A percentile compares a stretch with the other conserved stretches of the same genome.
Conservation (phyloP, 37 sponge, comb jelly and placozoan species). For the Oscarella lobularis region DNA sequence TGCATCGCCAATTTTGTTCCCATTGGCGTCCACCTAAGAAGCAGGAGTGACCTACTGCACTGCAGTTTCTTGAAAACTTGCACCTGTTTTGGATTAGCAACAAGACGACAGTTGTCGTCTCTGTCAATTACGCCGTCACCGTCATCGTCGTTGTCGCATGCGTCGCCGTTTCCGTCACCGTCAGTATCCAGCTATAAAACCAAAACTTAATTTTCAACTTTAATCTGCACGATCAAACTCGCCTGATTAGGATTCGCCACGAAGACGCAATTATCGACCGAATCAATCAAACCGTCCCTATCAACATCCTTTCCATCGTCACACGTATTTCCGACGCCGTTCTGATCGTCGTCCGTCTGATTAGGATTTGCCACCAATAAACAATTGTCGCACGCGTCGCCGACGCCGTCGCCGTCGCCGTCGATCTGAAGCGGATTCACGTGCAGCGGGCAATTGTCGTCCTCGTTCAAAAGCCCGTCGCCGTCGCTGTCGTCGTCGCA, state of each 20-base stretch:
- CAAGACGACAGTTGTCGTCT: background rate
- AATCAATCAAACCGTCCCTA: conserved; percentile 29
- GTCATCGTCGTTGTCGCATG: conserved; percentile 78
- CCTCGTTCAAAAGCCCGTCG: conserved; percentile 44
- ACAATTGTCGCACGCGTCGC: conserved; percentile 6
- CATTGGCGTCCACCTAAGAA: conserved; percentile 29
- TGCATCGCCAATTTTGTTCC: conserved; percentile 63
- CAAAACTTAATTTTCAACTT: background rate
- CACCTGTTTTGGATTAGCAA: background rate
- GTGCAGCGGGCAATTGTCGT: conserved; percentile 43
- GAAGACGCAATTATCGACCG: conserved; percentile 54
- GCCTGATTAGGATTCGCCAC: conserved; percentile 37
- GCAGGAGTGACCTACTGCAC: background rate
- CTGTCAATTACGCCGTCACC: conserved; percentile 38
- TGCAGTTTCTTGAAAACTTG: background rate
- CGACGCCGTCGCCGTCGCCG: background rate
- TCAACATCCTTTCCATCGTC: conserved; percentile 42
- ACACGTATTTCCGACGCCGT: background rate
- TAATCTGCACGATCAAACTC: conserved; percentile 2
- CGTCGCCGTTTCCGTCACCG: conserved; percentile 68
- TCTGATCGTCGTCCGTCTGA: background rate
- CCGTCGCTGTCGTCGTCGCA: conserved; percentile 6
- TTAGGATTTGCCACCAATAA: background rate
- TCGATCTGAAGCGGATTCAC: background rate
- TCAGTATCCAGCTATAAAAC: conserved; percentile 43